phyloP scores from a whole-genome alignment of 2,113 vertebrate species.

The Lates calcarifer region DNA sequence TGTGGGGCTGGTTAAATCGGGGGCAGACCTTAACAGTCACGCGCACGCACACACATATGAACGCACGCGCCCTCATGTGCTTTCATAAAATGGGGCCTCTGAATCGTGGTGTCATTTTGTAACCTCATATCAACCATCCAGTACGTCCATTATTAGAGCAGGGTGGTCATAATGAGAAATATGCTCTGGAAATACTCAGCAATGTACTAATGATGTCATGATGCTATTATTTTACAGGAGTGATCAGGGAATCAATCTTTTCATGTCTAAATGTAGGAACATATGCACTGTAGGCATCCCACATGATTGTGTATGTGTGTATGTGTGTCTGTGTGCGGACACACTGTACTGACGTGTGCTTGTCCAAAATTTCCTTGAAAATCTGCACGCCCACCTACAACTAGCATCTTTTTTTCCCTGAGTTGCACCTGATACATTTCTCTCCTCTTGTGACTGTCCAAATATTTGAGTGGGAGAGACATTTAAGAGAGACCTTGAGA shows the following conservation, averaged over 20 bases:
- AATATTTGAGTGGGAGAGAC: slow-evolving; percentile 82
- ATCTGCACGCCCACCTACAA: slow-evolving; percentile 45
- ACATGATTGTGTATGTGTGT: not conserved
- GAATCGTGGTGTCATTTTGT: slow-evolving; percentile 48
- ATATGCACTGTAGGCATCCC: not conserved
- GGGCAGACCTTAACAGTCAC: slow-evolving; percentile 47
- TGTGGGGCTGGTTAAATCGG: slow-evolving; percentile 78
- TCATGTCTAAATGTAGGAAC: slow-evolving; percentile 6
- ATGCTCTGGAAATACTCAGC: slow-evolving; percentile 37
- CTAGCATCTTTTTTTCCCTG: not conserved
- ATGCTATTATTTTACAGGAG: slow-evolving; percentile 40
- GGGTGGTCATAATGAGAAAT: slow-evolving; percentile 39
- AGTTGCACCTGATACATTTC: slow-evolving; percentile 80
- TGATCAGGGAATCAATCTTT: slow-evolving; percentile 38
- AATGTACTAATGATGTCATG: slow-evolving; percentile 54
- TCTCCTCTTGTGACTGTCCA: slow-evolving; percentile 81
- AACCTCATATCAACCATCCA: slow-evolving; percentile 54
- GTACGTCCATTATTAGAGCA: slow-evolving; percentile 38
- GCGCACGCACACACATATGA: slow-evolving; percentile 3
- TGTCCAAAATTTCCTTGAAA: slow-evolving; percentile 26
- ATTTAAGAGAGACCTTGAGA: slow-evolving; percentile 81
- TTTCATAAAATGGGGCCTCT: slow-evolving; percentile 25
- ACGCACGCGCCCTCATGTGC: slow-evolving; percentile 7
- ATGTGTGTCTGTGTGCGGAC: not conserved
- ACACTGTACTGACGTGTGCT: not conserved